phyloP scores from a whole-genome alignment of 2,113 vertebrate genomes.

The Alectura lathami region DNA sequence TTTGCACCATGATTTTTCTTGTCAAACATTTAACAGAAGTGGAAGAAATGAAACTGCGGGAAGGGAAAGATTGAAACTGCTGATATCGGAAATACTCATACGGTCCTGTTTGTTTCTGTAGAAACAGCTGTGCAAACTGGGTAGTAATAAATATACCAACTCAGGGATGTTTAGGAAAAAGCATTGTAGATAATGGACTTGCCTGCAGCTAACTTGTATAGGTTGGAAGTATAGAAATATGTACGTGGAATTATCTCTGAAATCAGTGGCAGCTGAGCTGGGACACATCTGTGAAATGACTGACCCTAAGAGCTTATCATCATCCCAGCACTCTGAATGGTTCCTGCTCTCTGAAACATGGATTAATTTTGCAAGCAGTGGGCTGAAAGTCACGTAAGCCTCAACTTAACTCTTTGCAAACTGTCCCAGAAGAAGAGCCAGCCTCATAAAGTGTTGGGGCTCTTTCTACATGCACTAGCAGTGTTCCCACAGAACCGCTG shows the following conservation, averaged over 20 bases:
- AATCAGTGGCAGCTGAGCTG: background rate
- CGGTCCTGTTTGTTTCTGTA: background rate
- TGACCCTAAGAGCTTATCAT: slow-evolving; percentile 32
- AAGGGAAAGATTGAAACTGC: background rate
- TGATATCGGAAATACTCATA: background rate
- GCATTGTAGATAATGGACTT: background rate
- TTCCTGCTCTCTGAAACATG: background rate
- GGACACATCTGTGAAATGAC: slow-evolving; percentile 27
- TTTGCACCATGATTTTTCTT: background rate
- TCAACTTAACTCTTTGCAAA: slow-evolving; percentile 33
- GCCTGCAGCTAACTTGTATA: background rate
- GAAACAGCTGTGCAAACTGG: background rate
- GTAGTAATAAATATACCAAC: background rate
- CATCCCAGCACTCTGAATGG: background rate
- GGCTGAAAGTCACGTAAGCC: slow-evolving; percentile 20
- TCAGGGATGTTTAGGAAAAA: background rate
- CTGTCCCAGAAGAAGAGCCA: background rate
- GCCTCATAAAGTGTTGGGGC: background rate
- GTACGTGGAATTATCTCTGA: background rate
- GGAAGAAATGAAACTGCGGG: background rate
- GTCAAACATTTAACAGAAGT: background rate
- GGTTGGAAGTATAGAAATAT: background rate
- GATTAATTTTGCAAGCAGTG: slow-evolving; percentile 52
- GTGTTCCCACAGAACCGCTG: background rate
- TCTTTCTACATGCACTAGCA: background rate